Evolutionary conservation across 1,140 invertebrate species (phyloP).

Genomic region (Ganaspis sp.): DNA sequence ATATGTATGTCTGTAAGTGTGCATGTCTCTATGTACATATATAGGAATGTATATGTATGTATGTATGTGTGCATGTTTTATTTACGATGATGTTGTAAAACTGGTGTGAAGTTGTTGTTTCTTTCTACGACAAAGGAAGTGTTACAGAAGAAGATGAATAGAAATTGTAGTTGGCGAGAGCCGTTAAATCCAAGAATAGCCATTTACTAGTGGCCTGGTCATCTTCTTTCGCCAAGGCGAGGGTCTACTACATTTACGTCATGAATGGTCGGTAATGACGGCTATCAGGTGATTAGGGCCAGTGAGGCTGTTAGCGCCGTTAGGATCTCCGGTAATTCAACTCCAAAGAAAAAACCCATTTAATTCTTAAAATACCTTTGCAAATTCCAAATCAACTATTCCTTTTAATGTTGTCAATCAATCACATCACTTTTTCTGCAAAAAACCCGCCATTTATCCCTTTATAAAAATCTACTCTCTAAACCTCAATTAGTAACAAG

Average conservation of each 20-base stretch:
- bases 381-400: no score
- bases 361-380: no score
- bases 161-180: slow-evolving; percentile 19
- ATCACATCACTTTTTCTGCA: no score
- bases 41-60: no score
- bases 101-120: slow-evolving; percentile 16
- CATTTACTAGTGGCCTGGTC: slow-evolving; percentile 7
- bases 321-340: slow-evolving; percentile 5
- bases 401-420: no score
- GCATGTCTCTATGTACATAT: no score
- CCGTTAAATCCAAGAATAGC: slow-evolving; percentile 24
- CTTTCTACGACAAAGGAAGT: slow-evolving; percentile 13
- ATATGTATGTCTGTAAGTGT: no score
- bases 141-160: slow-evolving; percentile 6
- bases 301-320: not conserved
- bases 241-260: slow-evolving; percentile 13
- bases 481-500: no score
- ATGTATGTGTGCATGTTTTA: not conserved
- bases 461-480: no score
- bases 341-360: not conserved
- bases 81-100: slow-evolving; percentile 2
- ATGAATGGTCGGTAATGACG: slow-evolving; percentile 1
- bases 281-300: not conserved
- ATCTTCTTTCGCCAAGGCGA: slow-evolving; percentile 9
- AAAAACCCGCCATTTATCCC: no score